Percentiles rank a stretch among this genome's conserved stretches.
Evolutionary conservation across 2,797 vertebrate genomes (phyloP).

Genomic region (Mormyrops boulengeri): DNA sequence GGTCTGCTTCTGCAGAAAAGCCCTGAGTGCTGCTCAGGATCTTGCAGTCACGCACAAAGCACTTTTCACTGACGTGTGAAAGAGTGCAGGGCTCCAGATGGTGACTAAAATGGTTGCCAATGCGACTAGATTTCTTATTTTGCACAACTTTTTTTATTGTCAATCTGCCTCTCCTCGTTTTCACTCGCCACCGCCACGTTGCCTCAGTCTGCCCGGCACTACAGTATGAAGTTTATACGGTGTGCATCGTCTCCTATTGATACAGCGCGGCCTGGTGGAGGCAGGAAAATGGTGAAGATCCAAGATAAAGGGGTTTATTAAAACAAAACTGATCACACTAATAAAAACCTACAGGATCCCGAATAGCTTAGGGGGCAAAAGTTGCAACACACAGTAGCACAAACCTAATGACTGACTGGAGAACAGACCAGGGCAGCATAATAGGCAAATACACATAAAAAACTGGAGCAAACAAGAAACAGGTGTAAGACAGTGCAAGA

Average conservation of each 20-base stretch:
- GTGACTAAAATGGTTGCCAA: not conserved
- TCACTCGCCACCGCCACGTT: not conserved
- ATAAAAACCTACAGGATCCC: not conserved
- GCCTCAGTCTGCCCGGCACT: not conserved
- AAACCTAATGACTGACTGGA: not conserved
- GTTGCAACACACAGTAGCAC: not conserved
- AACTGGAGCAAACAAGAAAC: not conserved
- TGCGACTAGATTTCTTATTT: not conserved
- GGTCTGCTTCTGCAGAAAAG: not conserved
- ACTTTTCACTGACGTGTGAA: not conserved
- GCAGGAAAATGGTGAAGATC: not conserved
- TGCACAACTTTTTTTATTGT: not conserved
- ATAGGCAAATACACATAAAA: not conserved
- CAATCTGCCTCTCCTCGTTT: not conserved
- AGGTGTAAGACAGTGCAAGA: not conserved
- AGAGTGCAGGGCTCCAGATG: not conserved
- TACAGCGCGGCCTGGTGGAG: too few species aligned
- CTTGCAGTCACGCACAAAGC: not conserved
- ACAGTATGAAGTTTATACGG: not conserved
- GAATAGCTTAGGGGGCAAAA: not conserved
- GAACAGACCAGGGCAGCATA: not conserved
- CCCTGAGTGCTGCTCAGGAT: not conserved
- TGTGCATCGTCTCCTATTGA: too few species aligned
- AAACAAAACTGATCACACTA: not conserved
- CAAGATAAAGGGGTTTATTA: not conserved